A percentile compares a stretch with the other conserved stretches of the same genome.
phyloP scores from a whole-genome alignment of 2,888 invertebrate genomes.

The Apeira syringaria region DNA sequence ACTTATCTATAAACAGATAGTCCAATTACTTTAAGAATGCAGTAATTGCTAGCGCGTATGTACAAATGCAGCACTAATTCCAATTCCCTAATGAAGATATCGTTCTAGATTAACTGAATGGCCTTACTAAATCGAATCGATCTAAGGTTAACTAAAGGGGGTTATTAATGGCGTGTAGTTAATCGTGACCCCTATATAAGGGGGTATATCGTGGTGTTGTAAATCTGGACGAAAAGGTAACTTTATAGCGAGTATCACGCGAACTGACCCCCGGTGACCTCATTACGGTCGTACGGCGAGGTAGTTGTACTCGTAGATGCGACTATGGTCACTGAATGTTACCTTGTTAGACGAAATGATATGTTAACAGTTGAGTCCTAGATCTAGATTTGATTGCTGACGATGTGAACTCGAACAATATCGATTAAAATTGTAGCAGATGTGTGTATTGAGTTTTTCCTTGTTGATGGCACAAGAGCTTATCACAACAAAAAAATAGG shows the following conservation, averaged over 20 bases:
- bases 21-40: constrained; percentile 9
- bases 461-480: no score
- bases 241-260: constrained; percentile 73
- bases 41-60: constrained; percentile 9
- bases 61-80: constrained; percentile 13
- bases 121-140: constrained; percentile 14
- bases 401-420: not conserved
- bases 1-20: not conserved
- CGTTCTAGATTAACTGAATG: constrained; percentile 12
- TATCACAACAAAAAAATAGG: no score
- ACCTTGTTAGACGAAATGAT: constrained; percentile 6
- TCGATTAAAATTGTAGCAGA: no score
- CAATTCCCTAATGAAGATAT: constrained; percentile 21
- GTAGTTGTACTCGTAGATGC: not conserved
- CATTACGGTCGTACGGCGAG: constrained; percentile 41
- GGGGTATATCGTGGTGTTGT: constrained; percentile 53
- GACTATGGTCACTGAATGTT: constrained; percentile 13
- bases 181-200: constrained; percentile 67
- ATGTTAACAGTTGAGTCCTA: not conserved
- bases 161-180: constrained; percentile 67
- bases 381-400: not conserved
- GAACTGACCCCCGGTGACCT: constrained; percentile 67
- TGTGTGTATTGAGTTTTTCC: no score
- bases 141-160: constrained; percentile 56
- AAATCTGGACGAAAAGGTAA: constrained; percentile 72